phyloP scores from a whole-genome alignment of 1,140 invertebrate genomes.

The Conus betulinus region DNA sequence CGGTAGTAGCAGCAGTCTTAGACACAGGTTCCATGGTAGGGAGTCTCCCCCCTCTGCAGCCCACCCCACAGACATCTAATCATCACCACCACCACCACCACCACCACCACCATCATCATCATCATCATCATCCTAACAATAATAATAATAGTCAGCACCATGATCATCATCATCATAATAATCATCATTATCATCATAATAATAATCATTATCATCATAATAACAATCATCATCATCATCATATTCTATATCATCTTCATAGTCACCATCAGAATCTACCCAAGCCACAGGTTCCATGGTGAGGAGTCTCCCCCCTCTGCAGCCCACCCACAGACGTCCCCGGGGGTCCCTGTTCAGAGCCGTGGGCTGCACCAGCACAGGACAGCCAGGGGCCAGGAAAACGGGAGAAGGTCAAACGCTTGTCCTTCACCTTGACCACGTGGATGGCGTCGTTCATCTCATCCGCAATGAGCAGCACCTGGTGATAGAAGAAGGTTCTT shows the following conservation, averaged over 20 bases:
- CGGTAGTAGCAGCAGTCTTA: background rate
- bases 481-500: too few species aligned
- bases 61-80: background rate
- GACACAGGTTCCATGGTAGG: too few species aligned
- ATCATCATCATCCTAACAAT: too few species aligned
- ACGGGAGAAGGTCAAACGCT: background rate
- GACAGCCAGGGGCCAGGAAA: constrained; percentile 13
- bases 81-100: too few species aligned
- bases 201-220: too few species aligned
- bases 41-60: background rate
- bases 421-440: background rate
- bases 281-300: background rate
- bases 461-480: background rate
- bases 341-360: background rate
- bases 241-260: too few species aligned
- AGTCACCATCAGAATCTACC: too few species aligned
- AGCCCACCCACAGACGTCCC: background rate
- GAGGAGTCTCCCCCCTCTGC: background rate
- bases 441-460: background rate
- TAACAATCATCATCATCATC: too few species aligned
- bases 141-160: too few species aligned
- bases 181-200: too few species aligned
- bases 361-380: background rate
- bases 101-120: too few species aligned
- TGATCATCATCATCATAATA: too few species aligned